These are phyloP conservation scores for Larimichthys polyactis DNA, from an alignment of 2,113 vertebrate genomes.

Conservation along the genomic window DNA sequence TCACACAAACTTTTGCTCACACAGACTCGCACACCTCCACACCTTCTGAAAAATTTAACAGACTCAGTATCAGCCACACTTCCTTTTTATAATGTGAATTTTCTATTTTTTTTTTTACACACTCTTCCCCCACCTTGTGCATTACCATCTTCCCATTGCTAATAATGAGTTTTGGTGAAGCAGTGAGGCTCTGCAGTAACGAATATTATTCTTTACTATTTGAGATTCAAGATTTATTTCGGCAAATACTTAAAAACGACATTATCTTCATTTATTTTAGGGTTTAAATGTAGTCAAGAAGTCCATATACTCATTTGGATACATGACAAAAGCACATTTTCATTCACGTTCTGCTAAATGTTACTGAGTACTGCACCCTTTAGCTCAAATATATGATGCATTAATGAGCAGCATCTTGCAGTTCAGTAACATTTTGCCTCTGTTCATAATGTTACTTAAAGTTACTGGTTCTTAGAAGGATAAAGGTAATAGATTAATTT, in stretches of 20 bases:
- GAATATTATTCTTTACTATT: neutral
- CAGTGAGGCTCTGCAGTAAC: constrained; percentile 9
- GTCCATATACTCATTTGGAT: neutral
- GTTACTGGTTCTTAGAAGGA: neutral
- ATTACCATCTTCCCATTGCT: neutral
- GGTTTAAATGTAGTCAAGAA: neutral
- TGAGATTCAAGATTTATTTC: neutral
- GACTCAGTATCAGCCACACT: constrained; percentile 11
- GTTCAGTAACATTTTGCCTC: neutral
- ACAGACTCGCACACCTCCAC: constrained; percentile 27
- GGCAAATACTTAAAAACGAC: neutral
- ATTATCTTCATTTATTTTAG: neutral
- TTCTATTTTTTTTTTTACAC: constrained; percentile 31
- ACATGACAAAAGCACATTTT: neutral
- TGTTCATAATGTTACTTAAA: neutral
- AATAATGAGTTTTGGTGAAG: constrained; percentile 15
- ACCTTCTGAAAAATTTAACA: constrained; percentile 18
- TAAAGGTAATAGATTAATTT: neutral
- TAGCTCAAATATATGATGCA: neutral
- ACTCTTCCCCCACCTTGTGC: neutral
- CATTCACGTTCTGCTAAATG: neutral
- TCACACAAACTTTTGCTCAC: constrained; percentile 13
- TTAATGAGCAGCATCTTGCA: neutral
- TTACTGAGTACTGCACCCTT: neutral
- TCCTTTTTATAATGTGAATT: constrained; percentile 34